phyloP scores from a whole-genome alignment of 2,797 vertebrate species.

The Sebastes itinus region DNA sequence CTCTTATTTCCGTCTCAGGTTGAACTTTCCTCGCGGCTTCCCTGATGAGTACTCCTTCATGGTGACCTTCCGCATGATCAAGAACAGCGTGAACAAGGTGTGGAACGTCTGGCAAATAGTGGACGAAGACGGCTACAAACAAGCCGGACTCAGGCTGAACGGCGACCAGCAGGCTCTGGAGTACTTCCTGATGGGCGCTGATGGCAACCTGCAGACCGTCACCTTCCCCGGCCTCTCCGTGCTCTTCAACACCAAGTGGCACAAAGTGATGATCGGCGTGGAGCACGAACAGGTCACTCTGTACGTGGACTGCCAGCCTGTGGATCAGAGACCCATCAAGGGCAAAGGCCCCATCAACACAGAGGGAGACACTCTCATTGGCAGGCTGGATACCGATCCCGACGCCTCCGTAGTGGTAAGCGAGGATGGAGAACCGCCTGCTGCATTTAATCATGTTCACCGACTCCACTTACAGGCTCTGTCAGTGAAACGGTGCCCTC shows the following conservation, averaged over 20 bases:
- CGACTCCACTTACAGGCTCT: neutral
- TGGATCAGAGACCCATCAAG: slow-evolving; percentile 84
- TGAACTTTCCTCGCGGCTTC: slow-evolving; percentile 85
- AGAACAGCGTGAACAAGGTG: slow-evolving; percentile 85
- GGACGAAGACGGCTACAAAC: slow-evolving; percentile 82
- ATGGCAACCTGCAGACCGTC: slow-evolving; percentile 83
- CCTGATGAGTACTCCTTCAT: slow-evolving; percentile 87
- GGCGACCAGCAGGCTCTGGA: slow-evolving; percentile 85
- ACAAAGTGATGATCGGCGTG: slow-evolving; percentile 88
- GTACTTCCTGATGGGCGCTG: slow-evolving; percentile 84
- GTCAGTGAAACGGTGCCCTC: slow-evolving; percentile 27
- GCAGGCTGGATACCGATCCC: slow-evolving; percentile 82
- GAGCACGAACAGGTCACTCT: slow-evolving; percentile 83
- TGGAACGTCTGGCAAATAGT: slow-evolving; percentile 88
- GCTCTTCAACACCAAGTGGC: slow-evolving; percentile 88
- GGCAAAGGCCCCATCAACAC: slow-evolving; percentile 85
- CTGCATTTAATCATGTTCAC: slow-evolving; percentile 32
- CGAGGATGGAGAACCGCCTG: neutral
- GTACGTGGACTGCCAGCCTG: slow-evolving; percentile 85
- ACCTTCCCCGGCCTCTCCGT: slow-evolving; percentile 83
- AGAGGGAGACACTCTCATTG: slow-evolving; percentile 86
- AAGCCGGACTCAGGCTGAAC: slow-evolving; percentile 84
- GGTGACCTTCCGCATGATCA: slow-evolving; percentile 87
- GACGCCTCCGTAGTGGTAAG: slow-evolving; percentile 86
- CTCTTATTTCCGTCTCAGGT: slow-evolving; percentile 47